A percentile compares a stretch with the other conserved stretches of the same genome.
Conservation (phyloP, 2,113 vertebrate species). For the Corvus cornix region DNA sequence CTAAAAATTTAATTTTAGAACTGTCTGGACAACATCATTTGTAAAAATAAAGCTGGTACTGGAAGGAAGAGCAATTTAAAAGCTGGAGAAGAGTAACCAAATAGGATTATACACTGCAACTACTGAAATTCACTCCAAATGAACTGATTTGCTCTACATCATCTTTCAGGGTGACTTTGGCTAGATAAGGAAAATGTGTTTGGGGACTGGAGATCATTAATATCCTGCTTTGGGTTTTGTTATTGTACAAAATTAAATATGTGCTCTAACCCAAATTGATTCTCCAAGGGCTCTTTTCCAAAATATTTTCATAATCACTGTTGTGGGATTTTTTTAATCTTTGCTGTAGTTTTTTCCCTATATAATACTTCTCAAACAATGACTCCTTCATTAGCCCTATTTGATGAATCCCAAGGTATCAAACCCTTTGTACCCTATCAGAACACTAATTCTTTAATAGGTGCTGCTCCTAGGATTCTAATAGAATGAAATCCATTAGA, state of each 20-base stretch:
- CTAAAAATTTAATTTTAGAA: constrained; percentile 2
- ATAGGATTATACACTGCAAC: background rate
- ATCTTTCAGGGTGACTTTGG: constrained; percentile 53
- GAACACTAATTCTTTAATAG: background rate
- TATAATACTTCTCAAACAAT: background rate
- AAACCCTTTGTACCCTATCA: background rate
- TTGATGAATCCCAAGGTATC: constrained; percentile 26
- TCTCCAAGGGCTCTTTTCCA: constrained; percentile 10
- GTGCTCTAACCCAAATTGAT: background rate
- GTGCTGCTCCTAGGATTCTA: background rate
- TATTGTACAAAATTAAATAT: constrained; percentile 39
- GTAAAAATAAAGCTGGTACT: background rate
- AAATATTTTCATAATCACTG: constrained; percentile 57
- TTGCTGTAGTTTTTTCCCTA: background rate
- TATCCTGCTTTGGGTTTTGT: constrained; percentile 28
- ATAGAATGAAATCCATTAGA: background rate
- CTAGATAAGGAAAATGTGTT: background rate
- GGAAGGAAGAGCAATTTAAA: background rate
- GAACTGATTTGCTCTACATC: background rate
- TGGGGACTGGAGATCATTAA: background rate
- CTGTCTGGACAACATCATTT: background rate
- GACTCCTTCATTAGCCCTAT: constrained; percentile 37
- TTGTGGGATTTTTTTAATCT: constrained; percentile 28
- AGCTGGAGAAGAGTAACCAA: background rate
- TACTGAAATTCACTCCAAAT: background rate